phyloP scores from a whole-genome alignment of 2,888 invertebrate genomes.

The Protophormia terraenovae region DNA sequence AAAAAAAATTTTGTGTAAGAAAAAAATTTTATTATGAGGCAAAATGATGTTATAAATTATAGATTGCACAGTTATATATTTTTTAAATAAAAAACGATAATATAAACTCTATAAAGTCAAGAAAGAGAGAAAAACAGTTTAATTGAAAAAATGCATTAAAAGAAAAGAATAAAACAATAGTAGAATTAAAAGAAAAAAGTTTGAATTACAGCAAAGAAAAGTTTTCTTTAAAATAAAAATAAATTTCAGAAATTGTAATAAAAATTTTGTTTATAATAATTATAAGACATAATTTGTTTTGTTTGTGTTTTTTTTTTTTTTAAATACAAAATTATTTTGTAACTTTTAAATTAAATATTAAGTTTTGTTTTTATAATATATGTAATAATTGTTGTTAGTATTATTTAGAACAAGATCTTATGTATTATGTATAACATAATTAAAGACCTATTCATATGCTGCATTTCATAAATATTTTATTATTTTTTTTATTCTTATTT shows the following conservation, averaged over 20 bases:
- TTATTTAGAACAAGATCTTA: conserved; percentile 24
- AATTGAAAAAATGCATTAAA: not conserved
- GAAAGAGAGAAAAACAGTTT: not conserved
- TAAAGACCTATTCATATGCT: conserved; percentile 36
- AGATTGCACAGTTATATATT: conserved; percentile 59
- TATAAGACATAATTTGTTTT: not conserved
- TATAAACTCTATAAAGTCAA: conserved; percentile 9
- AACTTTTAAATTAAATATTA: conserved; percentile 44
- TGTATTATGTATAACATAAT: conserved; percentile 60
- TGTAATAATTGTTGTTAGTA: conserved; percentile 7
- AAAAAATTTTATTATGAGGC: conserved; percentile 35
- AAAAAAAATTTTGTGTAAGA: conserved; percentile 44
- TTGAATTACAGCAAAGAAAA: not conserved
- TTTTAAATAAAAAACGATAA: conserved; percentile 46
- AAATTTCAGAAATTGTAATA: conserved; percentile 1
- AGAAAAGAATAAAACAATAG: not conserved
- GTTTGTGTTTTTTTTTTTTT: conserved; percentile 16
- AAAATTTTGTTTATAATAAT: not conserved
- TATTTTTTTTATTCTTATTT: too few relatives aligned
- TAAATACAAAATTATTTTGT: conserved; percentile 56
- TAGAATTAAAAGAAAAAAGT: not conserved
- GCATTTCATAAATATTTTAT: conserved; percentile 26
- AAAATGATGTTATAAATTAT: conserved; percentile 40
- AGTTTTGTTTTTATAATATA: not conserved
- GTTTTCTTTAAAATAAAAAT: not conserved